Evolutionary conservation across 1,140 invertebrate genomes (phyloP), one percentile per base, ranked within the genome.

Genomic region (Medauroidea extradentata): DNA sequence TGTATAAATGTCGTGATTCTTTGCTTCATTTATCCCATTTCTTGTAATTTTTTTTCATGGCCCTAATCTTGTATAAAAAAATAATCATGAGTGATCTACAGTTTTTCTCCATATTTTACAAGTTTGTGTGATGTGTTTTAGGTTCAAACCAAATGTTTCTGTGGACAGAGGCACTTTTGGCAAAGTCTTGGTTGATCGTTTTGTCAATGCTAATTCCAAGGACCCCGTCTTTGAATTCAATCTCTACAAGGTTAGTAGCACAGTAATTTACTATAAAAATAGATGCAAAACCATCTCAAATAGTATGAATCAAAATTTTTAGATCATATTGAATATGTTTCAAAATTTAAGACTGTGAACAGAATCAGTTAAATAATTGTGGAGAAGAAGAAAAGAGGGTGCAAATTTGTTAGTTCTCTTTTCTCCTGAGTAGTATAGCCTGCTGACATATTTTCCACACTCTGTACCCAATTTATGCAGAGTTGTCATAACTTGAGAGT

Each of bases 171-270:
- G 71, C 18, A 60, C 69, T 2, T 72, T 72, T 63, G 71, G 71
- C 8, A 72, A 72, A 61, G 67, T 72, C 2, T 50, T 71, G 8
- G 67, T 71, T 3, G 63, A 69, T 27, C 43, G 68, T 49, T 27
- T 59, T 13, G 38, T 57, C 13, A 50, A 27, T 23, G 42, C 29
- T 51, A 57, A 57, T 19, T 16, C 13, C n/a, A 64, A 67, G 14
- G 68, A 71, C 19, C 42, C 52, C 16, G 23, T 71, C 9, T 71
- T 72, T 60, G 69, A 71, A 54, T 71, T 72, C 39, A 72, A 72
- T 48, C 50, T 72, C 14, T 66, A 70, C 43, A 72, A 72, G 59
- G 68, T 69, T 61, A 48, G 16, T n/a, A n/a, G n/a, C n/a, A n/a
- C n/a, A n/a, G n/a, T n/a, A n/a, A n/a, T n/a, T n/a, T n/a, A n/a